Conservation (phyloP, 2,797 vertebrate species). For the Erithacus rubecula region DNA sequence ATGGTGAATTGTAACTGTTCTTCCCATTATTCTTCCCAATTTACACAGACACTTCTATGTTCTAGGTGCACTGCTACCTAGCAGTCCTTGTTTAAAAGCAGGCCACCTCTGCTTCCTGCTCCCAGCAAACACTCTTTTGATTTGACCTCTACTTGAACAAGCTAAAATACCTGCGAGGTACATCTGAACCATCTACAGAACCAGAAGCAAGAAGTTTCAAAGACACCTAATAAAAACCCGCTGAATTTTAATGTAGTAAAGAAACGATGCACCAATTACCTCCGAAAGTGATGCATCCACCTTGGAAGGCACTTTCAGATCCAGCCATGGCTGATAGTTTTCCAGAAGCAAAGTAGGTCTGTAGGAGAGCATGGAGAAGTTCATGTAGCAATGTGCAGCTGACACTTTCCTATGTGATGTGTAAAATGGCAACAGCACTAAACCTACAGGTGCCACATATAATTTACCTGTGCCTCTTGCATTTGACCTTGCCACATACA, state of each 20-base stretch:
- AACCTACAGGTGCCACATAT: not conserved
- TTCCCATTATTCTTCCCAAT: not conserved
- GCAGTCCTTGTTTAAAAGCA: not conserved
- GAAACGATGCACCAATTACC: slow-evolving; percentile 68
- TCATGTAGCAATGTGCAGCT: not conserved
- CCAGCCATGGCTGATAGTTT: slow-evolving; percentile 95
- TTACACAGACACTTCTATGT: not conserved
- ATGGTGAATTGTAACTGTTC: not conserved
- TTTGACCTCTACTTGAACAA: not conserved
- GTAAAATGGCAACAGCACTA: not conserved
- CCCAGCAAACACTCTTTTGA: not conserved
- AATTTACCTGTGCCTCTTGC: slow-evolving; percentile 89
- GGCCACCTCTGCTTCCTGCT: not conserved
- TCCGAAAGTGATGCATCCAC: slow-evolving; percentile 92
- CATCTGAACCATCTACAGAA: not conserved
- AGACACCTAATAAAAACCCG: accelerated
- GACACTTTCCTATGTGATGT: not conserved
- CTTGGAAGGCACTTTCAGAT: slow-evolving; percentile 90
- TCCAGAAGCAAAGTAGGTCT: slow-evolving; percentile 90
- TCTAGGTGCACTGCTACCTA: not conserved
- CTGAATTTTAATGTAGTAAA: not conserved
- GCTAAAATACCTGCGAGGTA: not conserved
- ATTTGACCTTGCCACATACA: slow-evolving; percentile 92
- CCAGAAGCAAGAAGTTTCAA: not conserved
- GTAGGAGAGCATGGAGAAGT: not conserved